phyloP scores from a whole-genome alignment of 2,888 invertebrate genomes.

The Mycalesis mineus region DNA sequence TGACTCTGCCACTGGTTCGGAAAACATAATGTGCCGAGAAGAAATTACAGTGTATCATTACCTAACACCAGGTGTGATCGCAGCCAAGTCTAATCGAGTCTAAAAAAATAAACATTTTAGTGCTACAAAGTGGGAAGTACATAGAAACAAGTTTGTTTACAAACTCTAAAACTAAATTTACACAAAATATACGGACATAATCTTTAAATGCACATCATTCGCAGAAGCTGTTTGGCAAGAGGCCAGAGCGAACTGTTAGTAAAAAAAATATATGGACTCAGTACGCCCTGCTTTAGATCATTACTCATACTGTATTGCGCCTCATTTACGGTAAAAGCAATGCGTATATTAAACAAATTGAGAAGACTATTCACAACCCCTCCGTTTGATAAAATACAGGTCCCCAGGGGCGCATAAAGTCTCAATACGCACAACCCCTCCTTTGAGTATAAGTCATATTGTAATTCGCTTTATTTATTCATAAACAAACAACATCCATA shows the following conservation, averaged over 20 bases:
- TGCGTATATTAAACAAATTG: not conserved
- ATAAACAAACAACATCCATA: too few species aligned
- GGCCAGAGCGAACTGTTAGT: constrained; percentile 23
- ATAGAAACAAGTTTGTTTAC: constrained; percentile 10
- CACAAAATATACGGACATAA: constrained; percentile 9
- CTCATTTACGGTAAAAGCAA: not conserved
- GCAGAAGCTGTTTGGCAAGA: constrained; percentile 24
- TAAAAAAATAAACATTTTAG: too few species aligned
- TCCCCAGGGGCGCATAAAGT: not conserved
- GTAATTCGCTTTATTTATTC: too few species aligned
- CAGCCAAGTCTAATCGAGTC: too few species aligned
- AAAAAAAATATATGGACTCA: constrained; percentile 28
- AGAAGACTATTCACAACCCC: not conserved
- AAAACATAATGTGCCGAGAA: too few species aligned
- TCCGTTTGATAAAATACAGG: not conserved
- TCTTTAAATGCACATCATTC: constrained; percentile 14
- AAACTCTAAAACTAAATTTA: constrained; percentile 8
- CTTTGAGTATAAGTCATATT: too few species aligned
- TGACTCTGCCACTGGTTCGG: too few species aligned
- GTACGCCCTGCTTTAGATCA: constrained; percentile 19
- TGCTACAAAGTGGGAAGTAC: not conserved
- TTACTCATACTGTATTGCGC: constrained; percentile 24
- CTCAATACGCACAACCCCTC: too few species aligned
- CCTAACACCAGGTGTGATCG: too few species aligned
- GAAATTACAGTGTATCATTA: too few species aligned